Conservation (phyloP, 2,888 invertebrate genomes). For the Tenthredo livida region DNA sequence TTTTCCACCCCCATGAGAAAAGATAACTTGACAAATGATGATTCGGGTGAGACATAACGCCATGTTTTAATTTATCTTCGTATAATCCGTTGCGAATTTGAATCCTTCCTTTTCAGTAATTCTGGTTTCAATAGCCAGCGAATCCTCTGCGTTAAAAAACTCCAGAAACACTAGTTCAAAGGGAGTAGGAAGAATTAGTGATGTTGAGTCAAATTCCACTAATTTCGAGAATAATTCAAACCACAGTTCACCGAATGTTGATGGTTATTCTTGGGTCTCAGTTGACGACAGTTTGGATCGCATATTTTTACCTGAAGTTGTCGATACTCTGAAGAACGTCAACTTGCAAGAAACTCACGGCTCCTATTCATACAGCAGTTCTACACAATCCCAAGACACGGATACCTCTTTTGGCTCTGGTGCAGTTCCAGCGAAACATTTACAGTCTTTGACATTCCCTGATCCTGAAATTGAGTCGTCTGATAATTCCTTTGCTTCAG, state of each 20-base stretch:
- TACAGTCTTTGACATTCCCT: background rate
- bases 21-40: background rate
- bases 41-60: slow-evolving; percentile 12
- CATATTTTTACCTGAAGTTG: background rate
- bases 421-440: background rate
- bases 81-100: background rate
- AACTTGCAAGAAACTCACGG: background rate
- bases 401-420: background rate
- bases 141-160: background rate
- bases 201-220: background rate
- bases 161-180: background rate
- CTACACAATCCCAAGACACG: background rate
- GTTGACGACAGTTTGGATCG: slow-evolving; percentile 29
- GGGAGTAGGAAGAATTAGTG: background rate
- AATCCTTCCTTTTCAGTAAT: background rate
- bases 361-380: slow-evolving; percentile 11
- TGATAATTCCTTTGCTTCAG: background rate
- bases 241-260: background rate
- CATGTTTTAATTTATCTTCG: background rate
- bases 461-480: background rate
- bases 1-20: background rate
- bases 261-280: slow-evolving; percentile 23
- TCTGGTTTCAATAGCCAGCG: background rate
- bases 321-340: slow-evolving; percentile 15
- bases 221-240: background rate